These are phyloP conservation scores for Crocidura indochinensis DNA, from an alignment of 2,797 vertebrate species.

Conservation along the genomic window DNA sequence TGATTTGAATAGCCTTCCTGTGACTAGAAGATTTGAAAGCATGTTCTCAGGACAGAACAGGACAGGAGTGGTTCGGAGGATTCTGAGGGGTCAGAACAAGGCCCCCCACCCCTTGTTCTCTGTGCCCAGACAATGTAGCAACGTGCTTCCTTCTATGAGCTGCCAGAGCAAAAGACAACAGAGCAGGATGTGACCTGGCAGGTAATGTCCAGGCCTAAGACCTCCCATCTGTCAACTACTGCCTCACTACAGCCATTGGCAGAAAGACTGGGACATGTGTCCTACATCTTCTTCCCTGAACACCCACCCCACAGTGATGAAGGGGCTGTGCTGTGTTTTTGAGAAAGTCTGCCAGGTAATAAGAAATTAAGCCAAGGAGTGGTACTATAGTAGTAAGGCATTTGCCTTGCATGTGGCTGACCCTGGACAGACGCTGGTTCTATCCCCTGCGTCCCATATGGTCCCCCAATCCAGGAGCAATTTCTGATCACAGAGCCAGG, in stretches of 20 bases:
- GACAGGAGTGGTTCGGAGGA: conserved; percentile 22
- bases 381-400: no score
- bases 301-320: not conserved
- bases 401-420: no score
- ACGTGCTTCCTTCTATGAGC: conserved; percentile 27
- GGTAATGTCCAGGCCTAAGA: not conserved
- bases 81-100: not conserved
- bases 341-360: no score
- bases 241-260: not conserved
- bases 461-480: no score
- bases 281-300: not conserved
- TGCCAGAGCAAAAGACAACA: not conserved
- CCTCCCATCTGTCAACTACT: not conserved
- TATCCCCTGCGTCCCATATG: no score
- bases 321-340: no score
- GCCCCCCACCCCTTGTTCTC: conserved; percentile 43
- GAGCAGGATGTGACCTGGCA: not conserved
- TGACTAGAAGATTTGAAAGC: conserved; percentile 89
- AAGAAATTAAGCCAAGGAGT: no score
- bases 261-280: not conserved
- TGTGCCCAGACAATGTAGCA: not conserved
- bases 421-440: no score
- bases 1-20: conserved; percentile 89
- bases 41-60: conserved; percentile 82
- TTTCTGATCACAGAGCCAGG: no score